These are phyloP conservation scores for Pammene aurita DNA, from an alignment of 2,888 invertebrate species.

Conservation along the genomic window DNA sequence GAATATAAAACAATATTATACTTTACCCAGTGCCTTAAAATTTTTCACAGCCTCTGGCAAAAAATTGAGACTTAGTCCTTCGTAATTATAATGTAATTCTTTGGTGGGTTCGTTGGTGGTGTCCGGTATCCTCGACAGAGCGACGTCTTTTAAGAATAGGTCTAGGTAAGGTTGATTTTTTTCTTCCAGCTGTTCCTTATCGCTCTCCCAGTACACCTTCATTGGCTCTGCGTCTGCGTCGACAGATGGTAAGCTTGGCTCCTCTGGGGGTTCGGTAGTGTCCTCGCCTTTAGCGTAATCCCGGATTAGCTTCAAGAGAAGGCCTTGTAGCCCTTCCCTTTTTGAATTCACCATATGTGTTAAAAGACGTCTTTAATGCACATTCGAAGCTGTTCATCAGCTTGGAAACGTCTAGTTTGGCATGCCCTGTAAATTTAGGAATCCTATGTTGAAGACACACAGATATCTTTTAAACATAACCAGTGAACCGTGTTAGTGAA, in stretches of 20 bases:
- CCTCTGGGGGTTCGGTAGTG: conserved; percentile 58
- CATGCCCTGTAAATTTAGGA: conserved; percentile 83
- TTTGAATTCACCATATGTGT: conserved; percentile 77
- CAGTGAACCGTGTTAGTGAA: conserved; percentile 62
- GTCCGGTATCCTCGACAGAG: conserved; percentile 72
- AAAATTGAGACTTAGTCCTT: conserved; percentile 63
- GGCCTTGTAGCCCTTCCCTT: conserved; percentile 72
- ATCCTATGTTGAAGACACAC: conserved; percentile 82
- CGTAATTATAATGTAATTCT: conserved; percentile 77
- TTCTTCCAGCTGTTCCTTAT: conserved; percentile 63
- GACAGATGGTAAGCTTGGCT: conserved; percentile 47
- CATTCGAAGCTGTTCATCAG: conserved; percentile 72
- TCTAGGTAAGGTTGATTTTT: conserved; percentile 71
- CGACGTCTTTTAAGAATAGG: conserved; percentile 66
- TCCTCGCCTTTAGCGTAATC: conserved; percentile 60
- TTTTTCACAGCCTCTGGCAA: conserved; percentile 67
- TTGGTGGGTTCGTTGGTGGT: conserved; percentile 67
- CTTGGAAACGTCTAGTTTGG: conserved; percentile 71
- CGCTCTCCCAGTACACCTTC: conserved; percentile 78
- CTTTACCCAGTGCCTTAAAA: conserved; percentile 70
- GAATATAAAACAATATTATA: conserved; percentile 57
- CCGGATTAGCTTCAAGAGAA: conserved; percentile 70
- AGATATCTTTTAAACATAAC: conserved; percentile 73
- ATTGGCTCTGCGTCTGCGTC: conserved; percentile 66
- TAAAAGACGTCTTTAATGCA: conserved; percentile 63